A percentile compares a stretch with the other conserved stretches of the same genome.
Conservation (phyloP, 2,797 vertebrate species). For the Anisognathus igniventris region DNA sequence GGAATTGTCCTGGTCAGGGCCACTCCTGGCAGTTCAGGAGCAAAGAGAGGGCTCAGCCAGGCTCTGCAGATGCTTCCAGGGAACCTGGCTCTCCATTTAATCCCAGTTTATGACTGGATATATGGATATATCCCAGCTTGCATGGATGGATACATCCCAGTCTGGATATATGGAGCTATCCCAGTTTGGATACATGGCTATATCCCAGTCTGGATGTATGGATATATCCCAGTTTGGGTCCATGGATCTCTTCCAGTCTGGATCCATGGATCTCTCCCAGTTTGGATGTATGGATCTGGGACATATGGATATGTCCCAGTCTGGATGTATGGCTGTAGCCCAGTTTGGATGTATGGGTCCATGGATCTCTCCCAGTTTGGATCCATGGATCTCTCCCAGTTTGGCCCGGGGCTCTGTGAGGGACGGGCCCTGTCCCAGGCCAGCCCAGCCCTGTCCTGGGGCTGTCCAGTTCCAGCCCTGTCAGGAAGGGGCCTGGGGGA, state of each 20-base stretch:
- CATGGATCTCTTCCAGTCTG: too few relatives aligned
- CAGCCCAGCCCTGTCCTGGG: not conserved
- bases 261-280: not conserved
- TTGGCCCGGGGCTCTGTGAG: not conserved
- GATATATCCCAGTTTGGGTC: too few relatives aligned
- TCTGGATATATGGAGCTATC: fast-evolving
- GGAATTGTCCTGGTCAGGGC: not conserved
- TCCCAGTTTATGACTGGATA: not conserved
- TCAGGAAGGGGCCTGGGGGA: too few relatives aligned
- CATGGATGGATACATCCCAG: not conserved
- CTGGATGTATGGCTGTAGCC: not conserved
- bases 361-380: too few relatives aligned
- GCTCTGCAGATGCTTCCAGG: not conserved
- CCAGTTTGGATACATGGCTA: fast-evolving
- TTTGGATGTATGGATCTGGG: not conserved
- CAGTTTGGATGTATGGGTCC: not conserved
- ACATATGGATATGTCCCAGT: not conserved
- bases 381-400: not conserved
- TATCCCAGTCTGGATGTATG: not conserved
- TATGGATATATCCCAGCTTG: not conserved
- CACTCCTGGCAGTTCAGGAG: not conserved
- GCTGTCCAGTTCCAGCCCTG: not conserved
- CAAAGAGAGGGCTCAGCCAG: not conserved
- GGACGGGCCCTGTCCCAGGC: not conserved
- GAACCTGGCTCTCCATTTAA: not conserved